These are phyloP conservation scores for Trissolcus japonicus DNA, from an alignment of 2,888 invertebrate species.

Conservation along the genomic window DNA sequence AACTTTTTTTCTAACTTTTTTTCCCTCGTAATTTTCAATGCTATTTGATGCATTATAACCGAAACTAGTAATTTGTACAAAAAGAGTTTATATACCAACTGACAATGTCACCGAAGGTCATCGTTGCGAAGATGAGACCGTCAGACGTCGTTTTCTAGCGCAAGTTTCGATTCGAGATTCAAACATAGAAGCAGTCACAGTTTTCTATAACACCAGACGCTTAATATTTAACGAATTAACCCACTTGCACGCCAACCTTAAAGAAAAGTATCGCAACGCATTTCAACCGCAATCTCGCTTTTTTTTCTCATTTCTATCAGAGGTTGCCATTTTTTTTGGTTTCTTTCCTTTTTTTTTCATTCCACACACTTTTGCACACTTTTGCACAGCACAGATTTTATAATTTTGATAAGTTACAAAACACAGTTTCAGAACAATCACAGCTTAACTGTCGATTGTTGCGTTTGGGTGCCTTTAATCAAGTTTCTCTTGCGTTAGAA, in stretches of 20 bases:
- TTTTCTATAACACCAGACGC: slow-evolving; percentile 1
- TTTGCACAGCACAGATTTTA: not conserved
- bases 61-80: not conserved
- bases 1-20: slow-evolving; percentile 52
- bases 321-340: slow-evolving; percentile 2
- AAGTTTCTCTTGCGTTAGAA: slow-evolving; percentile 6
- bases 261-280: slow-evolving; percentile 2
- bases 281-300: not conserved
- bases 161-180: slow-evolving; percentile 19
- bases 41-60: not conserved
- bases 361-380: not conserved
- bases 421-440: not conserved
- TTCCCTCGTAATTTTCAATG: slow-evolving; percentile 19
- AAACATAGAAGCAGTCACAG: not conserved
- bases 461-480: slow-evolving; percentile 1
- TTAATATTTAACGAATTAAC: slow-evolving; percentile 38
- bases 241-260: slow-evolving; percentile 19
- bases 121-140: too few species aligned
- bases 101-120: too few species aligned
- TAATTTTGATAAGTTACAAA: not conserved
- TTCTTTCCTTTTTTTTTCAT: not conserved
- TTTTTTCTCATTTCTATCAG: slow-evolving; percentile 6
- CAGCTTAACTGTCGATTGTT: not conserved
- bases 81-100: not conserved
- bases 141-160: slow-evolving; percentile 3